These are phyloP conservation scores for Lasius platythorax DNA, from an alignment of 2,888 invertebrate genomes.

Conservation along the genomic window DNA sequence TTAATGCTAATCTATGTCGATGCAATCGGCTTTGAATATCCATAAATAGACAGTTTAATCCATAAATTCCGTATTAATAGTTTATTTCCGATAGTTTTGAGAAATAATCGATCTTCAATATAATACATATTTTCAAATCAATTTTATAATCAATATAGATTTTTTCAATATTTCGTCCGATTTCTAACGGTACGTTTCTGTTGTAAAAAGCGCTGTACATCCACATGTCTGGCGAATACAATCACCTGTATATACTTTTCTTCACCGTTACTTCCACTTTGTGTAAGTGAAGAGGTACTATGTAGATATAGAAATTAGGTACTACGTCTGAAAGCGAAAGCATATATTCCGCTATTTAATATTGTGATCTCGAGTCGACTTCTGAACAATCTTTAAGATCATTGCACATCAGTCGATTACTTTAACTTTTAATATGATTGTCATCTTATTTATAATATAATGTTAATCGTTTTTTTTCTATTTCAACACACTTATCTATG, in stretches of 20 bases:
- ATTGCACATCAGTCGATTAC: background rate
- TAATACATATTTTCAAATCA: background rate
- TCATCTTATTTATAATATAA: background rate
- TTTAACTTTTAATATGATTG: slow-evolving; percentile 5
- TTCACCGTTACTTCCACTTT: slow-evolving; percentile 27
- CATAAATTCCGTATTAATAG: too few species aligned
- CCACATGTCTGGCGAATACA: background rate
- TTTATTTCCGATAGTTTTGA: background rate
- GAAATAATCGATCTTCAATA: background rate
- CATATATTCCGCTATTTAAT: slow-evolving; percentile 1
- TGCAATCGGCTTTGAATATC: background rate
- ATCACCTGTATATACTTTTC: background rate
- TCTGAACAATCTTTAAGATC: background rate
- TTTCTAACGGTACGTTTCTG: background rate
- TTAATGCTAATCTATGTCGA: background rate
- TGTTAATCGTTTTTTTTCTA: too few species aligned
- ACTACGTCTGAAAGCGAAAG: background rate
- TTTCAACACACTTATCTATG: too few species aligned
- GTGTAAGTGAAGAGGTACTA: background rate
- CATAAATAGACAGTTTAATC: too few species aligned
- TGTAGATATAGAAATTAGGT: background rate
- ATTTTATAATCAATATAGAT: background rate
- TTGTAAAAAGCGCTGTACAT: background rate
- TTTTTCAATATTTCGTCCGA: background rate
- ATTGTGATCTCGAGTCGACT: background rate